These are phyloP conservation scores for Tetramorium simillimum DNA, from an alignment of 1,140 invertebrate species.

Conservation along the genomic window DNA sequence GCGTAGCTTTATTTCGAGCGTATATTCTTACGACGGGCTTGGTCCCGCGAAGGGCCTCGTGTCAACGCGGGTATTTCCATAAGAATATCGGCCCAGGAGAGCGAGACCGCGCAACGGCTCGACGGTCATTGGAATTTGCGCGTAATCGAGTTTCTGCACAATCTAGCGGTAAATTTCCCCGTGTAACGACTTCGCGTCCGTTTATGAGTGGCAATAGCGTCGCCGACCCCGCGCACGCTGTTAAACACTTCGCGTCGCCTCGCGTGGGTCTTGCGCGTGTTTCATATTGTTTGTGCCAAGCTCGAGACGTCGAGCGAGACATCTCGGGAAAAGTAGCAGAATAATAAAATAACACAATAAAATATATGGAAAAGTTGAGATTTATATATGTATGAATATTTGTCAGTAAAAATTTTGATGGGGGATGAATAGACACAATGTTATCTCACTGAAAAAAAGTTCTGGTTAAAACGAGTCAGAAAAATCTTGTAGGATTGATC, in stretches of 20 bases:
- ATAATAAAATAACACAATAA: background rate
- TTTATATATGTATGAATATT: too few relatives aligned
- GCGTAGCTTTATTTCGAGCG: constrained; percentile 4
- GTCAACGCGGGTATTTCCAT: constrained; percentile 19
- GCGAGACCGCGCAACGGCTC: background rate
- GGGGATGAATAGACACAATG: background rate
- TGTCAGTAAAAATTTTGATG: too few relatives aligned
- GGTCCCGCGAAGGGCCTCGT: background rate
- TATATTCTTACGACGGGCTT: background rate
- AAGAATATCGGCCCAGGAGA: constrained; percentile 23
- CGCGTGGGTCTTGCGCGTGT: background rate
- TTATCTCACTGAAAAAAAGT: too few relatives aligned
- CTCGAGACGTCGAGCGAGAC: background rate
- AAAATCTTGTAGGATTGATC: too few relatives aligned
- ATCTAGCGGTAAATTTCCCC: constrained; percentile 55
- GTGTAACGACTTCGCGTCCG: background rate
- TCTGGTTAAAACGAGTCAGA: too few relatives aligned
- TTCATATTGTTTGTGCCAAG: background rate
- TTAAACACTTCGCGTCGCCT: background rate
- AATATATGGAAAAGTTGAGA: background rate
- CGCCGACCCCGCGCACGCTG: background rate
- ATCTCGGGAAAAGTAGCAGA: too few relatives aligned
- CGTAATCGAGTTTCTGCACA: constrained; percentile 49
- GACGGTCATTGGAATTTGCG: constrained; percentile 30
- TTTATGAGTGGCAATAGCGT: constrained; percentile 36